Base-by-base conservation (phyloP, 2,113 vertebrate genomes). In the Coreoperca whiteheadi region DNA sequence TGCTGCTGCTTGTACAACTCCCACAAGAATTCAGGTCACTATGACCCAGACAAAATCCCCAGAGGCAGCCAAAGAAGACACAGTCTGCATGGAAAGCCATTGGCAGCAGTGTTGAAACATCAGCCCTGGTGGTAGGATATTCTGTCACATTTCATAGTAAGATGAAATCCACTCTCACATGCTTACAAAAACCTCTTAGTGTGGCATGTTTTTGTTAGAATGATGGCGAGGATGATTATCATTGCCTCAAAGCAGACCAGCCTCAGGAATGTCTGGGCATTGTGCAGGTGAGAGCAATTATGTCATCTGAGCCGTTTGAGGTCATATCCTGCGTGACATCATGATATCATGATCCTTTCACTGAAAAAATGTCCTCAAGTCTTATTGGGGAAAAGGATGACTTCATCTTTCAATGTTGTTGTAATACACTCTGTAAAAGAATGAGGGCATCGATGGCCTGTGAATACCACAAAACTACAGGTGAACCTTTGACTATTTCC, bases 201-300 rank as follows among this genome's bases (percentile, higher is more conserved):
- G 65, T 6, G 6, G 28, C 18, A 7, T 51, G n/a, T 66, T 87
- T 89, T 79, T 83, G 37, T 81, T 77, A 16, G 30, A 20, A 37
- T 54, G 41, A 72, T 54, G 68, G 32, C 14, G 23, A 71, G 39
- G 85, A 71, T 79, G 34, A 83, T 77, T 66, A 60, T 72, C 10
- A 7, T 34, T 50, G 53, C 68, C 72, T 69, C 41, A 76, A 30
- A 23, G 25, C 23, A 14, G 18, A 71, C 60, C 70, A 57, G 50
- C 61, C 83, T 76, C 37, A 87, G 68, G 78, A 89, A 90, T 84
- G 87, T 86, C 82, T 79, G 69, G 76, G 76, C 77, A 81, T 67
- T 37, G 2, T 51, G 54, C 87, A 93, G 89, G 89, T 90, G 92
- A 91, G 74, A 91, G 71, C 64, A 88, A 84, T 91, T 90, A 92